A percentile compares a stretch with the other conserved stretches of the same genome.
Conservation (phyloP, 2,113 vertebrate genomes). For the Cheirogaleus medius region DNA sequence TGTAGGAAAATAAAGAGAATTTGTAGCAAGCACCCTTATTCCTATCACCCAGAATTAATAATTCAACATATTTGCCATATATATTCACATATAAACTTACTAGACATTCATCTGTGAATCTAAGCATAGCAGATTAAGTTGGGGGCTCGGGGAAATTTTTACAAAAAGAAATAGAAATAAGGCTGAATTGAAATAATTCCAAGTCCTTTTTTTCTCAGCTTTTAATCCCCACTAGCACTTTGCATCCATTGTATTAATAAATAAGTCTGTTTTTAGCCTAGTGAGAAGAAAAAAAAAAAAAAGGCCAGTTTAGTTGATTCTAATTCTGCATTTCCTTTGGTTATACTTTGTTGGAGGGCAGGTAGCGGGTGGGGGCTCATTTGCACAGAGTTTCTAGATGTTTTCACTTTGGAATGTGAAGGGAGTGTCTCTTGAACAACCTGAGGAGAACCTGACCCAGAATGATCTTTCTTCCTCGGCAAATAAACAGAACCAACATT, state of each 20-base stretch:
- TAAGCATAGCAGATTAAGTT: not conserved
- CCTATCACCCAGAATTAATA: not conserved
- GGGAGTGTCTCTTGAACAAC: not conserved
- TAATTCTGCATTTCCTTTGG: not conserved
- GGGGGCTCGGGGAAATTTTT: not conserved
- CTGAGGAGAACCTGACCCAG: not conserved
- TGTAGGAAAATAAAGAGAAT: not conserved
- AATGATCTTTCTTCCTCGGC: not conserved
- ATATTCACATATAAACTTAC: not conserved
- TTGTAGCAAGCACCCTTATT: not conserved
- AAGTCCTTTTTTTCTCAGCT: slow-evolving; percentile 5
- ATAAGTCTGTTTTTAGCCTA: not conserved
- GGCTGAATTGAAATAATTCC: not conserved
- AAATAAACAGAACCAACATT: not conserved
- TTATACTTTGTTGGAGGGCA: not conserved
- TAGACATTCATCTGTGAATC: not conserved
- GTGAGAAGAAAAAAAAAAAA: too few species aligned
- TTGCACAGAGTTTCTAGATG: not conserved
- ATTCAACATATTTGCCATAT: not conserved
- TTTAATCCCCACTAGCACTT: not conserved
- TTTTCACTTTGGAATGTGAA: not conserved
- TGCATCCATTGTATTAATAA: not conserved
- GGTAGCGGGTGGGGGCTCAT: not conserved
- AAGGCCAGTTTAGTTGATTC: not conserved
- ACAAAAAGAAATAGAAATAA: not conserved